These are phyloP conservation scores for Hirundo rustica DNA, from an alignment of 2,797 vertebrate genomes.

Conservation along the genomic window DNA sequence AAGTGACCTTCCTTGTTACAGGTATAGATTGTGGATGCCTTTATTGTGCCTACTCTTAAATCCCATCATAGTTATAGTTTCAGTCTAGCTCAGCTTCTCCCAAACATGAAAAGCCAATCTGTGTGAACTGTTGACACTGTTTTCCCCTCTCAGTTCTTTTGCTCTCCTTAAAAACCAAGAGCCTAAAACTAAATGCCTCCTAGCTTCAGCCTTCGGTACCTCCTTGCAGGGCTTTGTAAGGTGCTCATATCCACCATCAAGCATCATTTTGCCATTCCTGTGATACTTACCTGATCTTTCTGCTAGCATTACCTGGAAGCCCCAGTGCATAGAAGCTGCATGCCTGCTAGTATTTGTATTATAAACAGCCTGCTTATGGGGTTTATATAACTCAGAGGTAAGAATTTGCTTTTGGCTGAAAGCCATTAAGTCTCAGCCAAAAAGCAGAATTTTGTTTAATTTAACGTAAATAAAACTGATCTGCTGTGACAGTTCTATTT, in stretches of 20 bases:
- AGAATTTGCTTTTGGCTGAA: slow-evolving; percentile 48
- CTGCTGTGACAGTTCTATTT: slow-evolving; percentile 31
- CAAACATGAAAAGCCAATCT: slow-evolving; percentile 49
- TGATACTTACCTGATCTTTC: background rate
- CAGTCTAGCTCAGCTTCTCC: slow-evolving; percentile 35
- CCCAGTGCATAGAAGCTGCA: background rate
- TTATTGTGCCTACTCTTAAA: slow-evolving; percentile 50
- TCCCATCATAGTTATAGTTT: slow-evolving; percentile 45
- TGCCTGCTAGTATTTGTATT: background rate
- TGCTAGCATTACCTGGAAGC: background rate
- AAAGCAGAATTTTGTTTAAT: slow-evolving; percentile 47
- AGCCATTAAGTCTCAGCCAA: slow-evolving; percentile 26
- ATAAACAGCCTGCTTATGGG: background rate
- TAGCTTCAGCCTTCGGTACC: background rate
- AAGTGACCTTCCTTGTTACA: slow-evolving; percentile 58
- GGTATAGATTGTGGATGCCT: slow-evolving; percentile 44
- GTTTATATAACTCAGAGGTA: slow-evolving; percentile 38
- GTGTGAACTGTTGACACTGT: slow-evolving; percentile 46
- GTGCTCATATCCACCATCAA: background rate
- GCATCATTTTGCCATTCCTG: background rate
- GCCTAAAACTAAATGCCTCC: slow-evolving; percentile 52
- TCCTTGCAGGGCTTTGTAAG: background rate
- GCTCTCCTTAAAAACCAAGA: slow-evolving; percentile 44
- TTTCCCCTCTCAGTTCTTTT: slow-evolving; percentile 14
- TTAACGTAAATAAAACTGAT: background rate